phyloP scores from a whole-genome alignment of 2,888 invertebrate genomes.

The Leistus spinibarbis region DNA sequence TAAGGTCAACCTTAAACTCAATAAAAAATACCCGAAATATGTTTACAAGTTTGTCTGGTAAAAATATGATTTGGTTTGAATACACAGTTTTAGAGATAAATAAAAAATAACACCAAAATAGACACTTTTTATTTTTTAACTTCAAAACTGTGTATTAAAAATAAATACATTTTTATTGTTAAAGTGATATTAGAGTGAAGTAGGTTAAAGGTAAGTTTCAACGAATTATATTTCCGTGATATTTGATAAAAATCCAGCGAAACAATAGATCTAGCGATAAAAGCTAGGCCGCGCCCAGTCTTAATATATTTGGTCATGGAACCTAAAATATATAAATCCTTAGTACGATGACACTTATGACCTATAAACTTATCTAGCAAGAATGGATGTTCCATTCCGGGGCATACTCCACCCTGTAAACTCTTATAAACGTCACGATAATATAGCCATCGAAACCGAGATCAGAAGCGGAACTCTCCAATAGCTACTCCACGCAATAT shows the following conservation, averaged over 20 bases:
- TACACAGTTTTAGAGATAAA: neutral
- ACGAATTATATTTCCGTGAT: too few species aligned
- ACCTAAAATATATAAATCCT: slow-evolving; percentile 12
- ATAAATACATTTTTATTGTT: too few species aligned
- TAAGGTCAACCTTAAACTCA: too few species aligned
- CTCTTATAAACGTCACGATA: neutral
- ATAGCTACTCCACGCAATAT: neutral
- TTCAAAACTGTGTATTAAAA: too few species aligned
- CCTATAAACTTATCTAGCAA: slow-evolving; percentile 30
- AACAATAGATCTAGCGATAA: neutral
- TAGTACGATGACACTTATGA: slow-evolving; percentile 12
- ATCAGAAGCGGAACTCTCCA: too few species aligned
- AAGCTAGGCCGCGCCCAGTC: slow-evolving; percentile 13
- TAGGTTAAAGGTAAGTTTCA: too few species aligned
- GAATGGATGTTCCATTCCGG: slow-evolving; percentile 12
- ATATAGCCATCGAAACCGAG: neutral
- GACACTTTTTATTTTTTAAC: too few species aligned
- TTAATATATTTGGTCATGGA: slow-evolving; percentile 23
- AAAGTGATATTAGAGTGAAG: too few species aligned
- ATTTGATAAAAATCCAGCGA: too few species aligned
- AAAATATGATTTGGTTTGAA: too few species aligned
- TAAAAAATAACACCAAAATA: too few species aligned
- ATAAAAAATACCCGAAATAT: neutral
- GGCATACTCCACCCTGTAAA: neutral
- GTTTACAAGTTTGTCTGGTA: too few species aligned